These are phyloP conservation scores for Ophion costatus DNA, from an alignment of 2,888 invertebrate genomes.

Conservation along the genomic window DNA sequence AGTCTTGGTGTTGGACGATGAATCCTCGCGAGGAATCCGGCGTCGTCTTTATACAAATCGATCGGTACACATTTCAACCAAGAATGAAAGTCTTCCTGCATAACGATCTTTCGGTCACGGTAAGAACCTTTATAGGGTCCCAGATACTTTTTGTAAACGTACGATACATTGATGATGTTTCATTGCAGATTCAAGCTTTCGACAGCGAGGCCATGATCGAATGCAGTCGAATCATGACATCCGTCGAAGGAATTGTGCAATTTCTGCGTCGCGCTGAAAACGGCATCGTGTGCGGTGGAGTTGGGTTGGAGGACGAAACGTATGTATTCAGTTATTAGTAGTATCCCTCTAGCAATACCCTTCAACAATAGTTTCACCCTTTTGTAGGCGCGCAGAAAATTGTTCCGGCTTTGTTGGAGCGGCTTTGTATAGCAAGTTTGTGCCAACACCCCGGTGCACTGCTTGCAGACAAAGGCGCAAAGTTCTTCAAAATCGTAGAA, in stretches of 20 bases:
- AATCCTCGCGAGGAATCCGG: conserved; percentile 30
- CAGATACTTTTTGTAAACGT: conserved; percentile 18
- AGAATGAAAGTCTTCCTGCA: conserved; percentile 27
- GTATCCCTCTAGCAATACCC: not conserved
- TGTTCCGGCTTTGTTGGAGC: conserved; percentile 22
- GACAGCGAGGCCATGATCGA: conserved; percentile 5
- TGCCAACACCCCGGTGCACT: conserved; percentile 43
- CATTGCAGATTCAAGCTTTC: conserved; percentile 33
- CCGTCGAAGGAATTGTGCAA: conserved; percentile 26
- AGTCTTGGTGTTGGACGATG: conserved; percentile 29
- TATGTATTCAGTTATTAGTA: conserved; percentile 18
- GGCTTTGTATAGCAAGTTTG: conserved; percentile 24
- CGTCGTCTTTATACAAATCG: conserved; percentile 10
- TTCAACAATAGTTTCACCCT: conserved; percentile 12
- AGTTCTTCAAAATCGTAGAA: conserved; percentile 20
- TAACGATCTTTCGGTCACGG: conserved; percentile 44
- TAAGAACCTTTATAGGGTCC: conserved; percentile 4
- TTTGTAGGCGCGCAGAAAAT: conserved; percentile 21
- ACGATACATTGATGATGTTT: conserved; percentile 16
- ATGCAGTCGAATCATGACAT: conserved; percentile 13
- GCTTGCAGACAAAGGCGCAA: conserved; percentile 29
- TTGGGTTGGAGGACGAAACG: conserved; percentile 36
- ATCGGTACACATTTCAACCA: conserved; percentile 18
- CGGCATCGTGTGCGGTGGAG: conserved; percentile 35
- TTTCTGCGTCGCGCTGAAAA: conserved; percentile 19